Percentiles rank a stretch among this genome's conserved stretches.
Evolutionary conservation across 92 coral and sea anemone species (phyloP).

Genomic region (Anthopleura xanthogrammica): DNA sequence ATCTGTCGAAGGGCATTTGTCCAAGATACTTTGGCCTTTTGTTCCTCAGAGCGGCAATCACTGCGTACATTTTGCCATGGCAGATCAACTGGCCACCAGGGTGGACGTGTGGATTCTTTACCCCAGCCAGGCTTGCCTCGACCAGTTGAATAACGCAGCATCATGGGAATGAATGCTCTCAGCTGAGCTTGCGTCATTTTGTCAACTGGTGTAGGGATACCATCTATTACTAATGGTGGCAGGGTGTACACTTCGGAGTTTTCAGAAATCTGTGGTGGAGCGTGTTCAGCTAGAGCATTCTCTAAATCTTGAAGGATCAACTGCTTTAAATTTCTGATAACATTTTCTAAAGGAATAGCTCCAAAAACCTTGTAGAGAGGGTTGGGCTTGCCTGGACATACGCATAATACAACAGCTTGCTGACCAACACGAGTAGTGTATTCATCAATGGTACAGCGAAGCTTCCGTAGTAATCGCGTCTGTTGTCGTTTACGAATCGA

Average conservation of each 20-base stretch:
- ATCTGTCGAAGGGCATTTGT: constrained; percentile 94
- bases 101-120: constrained; percentile 90
- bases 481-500: constrained; percentile 99
- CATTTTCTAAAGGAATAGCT: constrained; percentile 97
- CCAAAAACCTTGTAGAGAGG: constrained; percentile 97
- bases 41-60: constrained; percentile 95
- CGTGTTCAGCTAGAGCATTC: constrained; percentile 92
- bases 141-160: constrained; percentile 98
- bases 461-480: constrained; percentile 91
- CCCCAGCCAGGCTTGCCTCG: constrained; percentile 99
- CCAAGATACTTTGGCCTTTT: constrained; percentile 97
- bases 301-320: constrained; percentile 89
- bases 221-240: constrained; percentile 96
- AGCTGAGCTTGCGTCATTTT: constrained; percentile 99
- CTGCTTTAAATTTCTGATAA: constrained; percentile 86
- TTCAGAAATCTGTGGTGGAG: constrained; percentile 93
- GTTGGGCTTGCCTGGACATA: constrained; percentile 96
- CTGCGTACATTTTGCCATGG: constrained; percentile 99
- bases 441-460: constrained; percentile 92
- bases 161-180: constrained; percentile 95
- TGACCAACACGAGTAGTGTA: constrained; percentile 99
- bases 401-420: constrained; percentile 96
- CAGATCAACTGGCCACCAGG: constrained; percentile 98
- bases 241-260: constrained; percentile 86
- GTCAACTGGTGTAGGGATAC: constrained; percentile 99